A percentile compares a stretch with the other conserved stretches of the same genome.
phyloP scores from a whole-genome alignment of 2,888 invertebrate genomes.

The Sphaeridia pumilis region DNA sequence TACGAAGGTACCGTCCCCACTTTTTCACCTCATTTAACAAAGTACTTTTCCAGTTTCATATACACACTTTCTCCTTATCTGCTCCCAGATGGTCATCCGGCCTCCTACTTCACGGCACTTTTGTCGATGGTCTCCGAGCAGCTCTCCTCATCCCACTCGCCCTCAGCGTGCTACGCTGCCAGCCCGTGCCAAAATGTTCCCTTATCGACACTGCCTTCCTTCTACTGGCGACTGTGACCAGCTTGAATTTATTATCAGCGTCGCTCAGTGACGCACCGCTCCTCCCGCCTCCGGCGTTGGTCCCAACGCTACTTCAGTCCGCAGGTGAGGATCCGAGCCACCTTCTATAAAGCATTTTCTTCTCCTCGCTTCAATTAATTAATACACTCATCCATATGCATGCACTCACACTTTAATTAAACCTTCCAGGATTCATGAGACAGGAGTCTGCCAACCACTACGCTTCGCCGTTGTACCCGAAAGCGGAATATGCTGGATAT shows the following conservation, averaged over 20 bases:
- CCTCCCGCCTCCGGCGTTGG: constrained; percentile 47
- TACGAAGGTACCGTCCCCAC: constrained; percentile 52
- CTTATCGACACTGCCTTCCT: constrained; percentile 79
- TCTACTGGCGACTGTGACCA: constrained; percentile 74
- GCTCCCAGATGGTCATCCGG: constrained; percentile 68
- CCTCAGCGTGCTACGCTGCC: constrained; percentile 65
- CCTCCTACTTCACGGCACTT: constrained; percentile 68
- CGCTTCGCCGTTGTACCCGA: constrained; percentile 35
- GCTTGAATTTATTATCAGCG: constrained; percentile 79
- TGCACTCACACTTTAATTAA: background rate
- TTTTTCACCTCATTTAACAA: background rate
- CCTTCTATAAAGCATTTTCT: no score
- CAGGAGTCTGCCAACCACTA: constrained; percentile 28
- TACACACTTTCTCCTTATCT: background rate
- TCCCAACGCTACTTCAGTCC: constrained; percentile 16
- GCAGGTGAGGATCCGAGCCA: constrained; percentile 10
- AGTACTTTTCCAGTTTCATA: background rate
- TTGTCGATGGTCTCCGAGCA: constrained; percentile 70
- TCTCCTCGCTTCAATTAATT: no score
- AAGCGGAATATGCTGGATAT: constrained; percentile 29
- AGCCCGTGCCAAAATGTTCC: constrained; percentile 73
- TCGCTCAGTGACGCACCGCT: constrained; percentile 75
- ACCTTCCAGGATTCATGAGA: constrained; percentile 25
- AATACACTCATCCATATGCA: background rate
- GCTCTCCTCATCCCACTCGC: constrained; percentile 67